These are phyloP conservation scores for Entomyzon cyanotis DNA, from an alignment of 2,113 vertebrate genomes.

Conservation along the genomic window DNA sequence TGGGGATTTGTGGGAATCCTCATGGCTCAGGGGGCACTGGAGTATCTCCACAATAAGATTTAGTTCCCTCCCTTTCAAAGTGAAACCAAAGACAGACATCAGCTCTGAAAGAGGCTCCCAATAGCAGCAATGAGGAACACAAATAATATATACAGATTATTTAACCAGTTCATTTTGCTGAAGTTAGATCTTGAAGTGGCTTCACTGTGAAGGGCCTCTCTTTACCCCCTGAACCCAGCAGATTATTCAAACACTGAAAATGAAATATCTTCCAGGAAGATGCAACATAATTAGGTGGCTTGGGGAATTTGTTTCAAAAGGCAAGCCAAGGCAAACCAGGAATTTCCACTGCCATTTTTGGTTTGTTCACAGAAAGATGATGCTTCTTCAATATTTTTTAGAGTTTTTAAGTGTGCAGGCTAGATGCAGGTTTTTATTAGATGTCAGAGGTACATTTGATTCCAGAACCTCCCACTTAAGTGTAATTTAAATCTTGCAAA, in stretches of 20 bases:
- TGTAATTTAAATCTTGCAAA: conserved; percentile 59
- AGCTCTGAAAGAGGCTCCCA: neutral
- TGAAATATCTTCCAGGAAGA: neutral
- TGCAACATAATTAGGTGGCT: neutral
- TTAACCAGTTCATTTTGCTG: neutral
- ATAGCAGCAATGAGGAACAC: neutral
- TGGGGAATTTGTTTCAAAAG: neutral
- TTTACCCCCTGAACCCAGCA: neutral
- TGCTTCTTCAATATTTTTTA: neutral
- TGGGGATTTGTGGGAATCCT: rapidly evolving
- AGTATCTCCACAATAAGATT: neutral
- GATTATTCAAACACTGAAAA: neutral
- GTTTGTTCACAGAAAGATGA: neutral
- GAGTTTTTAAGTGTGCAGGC: neutral
- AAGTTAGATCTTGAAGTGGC: neutral
- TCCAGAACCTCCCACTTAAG: conserved; percentile 59
- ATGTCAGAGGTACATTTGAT: conserved; percentile 35
- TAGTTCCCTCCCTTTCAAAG: neutral
- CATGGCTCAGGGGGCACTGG: neutral
- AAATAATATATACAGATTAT: neutral
- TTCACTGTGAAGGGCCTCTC: neutral
- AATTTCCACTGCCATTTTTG: neutral
- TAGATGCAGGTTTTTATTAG: conserved; percentile 28
- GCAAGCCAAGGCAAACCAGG: neutral
- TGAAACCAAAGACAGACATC: neutral